Evolutionary conservation across 2,797 vertebrate genomes (phyloP).

Genomic region (Coregonus sp.): DNA sequence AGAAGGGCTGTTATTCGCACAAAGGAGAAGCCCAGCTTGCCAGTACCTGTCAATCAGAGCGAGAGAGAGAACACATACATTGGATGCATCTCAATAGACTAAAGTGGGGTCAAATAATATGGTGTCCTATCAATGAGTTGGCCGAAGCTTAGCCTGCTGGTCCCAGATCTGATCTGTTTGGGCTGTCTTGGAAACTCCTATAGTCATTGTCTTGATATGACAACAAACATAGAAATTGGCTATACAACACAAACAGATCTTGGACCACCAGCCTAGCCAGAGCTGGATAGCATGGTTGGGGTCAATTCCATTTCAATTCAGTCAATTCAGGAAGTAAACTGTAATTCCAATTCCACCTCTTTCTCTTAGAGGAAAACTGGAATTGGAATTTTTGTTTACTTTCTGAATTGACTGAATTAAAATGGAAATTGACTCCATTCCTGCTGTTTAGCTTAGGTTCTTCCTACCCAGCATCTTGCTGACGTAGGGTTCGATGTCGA

Average conservation of each 20-base stretch:
- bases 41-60: conserved; percentile 81
- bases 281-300: background rate
- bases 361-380: background rate
- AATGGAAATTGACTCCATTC: too few species aligned
- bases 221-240: too few species aligned
- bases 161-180: too few species aligned
- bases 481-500: conserved; percentile 98
- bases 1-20: conserved; percentile 96
- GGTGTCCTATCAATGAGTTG: too few species aligned
- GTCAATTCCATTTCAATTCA: too few species aligned
- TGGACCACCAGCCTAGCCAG: too few species aligned
- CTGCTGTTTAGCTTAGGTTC: conserved; percentile 14
- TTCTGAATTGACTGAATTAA: too few species aligned
- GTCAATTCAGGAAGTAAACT: background rate
- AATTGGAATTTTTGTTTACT: background rate
- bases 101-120: background rate
- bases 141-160: too few species aligned
- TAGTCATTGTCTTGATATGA: too few species aligned
- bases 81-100: background rate
- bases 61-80: background rate
- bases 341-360: background rate
- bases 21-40: conserved; percentile 97
- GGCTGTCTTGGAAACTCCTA: too few species aligned
- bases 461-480: conserved; percentile 96
- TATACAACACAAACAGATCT: too few species aligned